Evolutionary conservation across 2,888 invertebrate species (phyloP), one percentile per base, ranked within the genome.

Genomic region (Cosmia pyralina): DNA sequence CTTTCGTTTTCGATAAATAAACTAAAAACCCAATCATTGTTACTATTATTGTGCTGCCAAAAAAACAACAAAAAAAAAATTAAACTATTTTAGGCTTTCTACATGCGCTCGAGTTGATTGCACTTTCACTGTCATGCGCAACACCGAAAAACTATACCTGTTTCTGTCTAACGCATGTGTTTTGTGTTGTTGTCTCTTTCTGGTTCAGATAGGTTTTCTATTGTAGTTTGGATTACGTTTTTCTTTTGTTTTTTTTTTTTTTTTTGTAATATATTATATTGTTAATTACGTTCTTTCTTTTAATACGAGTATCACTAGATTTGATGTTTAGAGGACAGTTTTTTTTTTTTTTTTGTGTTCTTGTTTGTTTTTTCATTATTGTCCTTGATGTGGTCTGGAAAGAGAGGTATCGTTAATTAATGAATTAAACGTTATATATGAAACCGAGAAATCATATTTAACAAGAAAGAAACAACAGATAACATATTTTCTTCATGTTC

Each of bases 1-100:
- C 94, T 93, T 93, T 93, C 94, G 86, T 90, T 93, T 92, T 89
- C 87, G 81, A 84, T 74, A 84, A 89, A 88, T 85, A 89, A 88
- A 90, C 85, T 82, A 81, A 83, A 75, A 77, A 75, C 17, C 6
- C 19, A 81, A 85, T 77, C 82, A 80, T 85, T 88, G 82, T 89
- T 88, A 85, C 85, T 66, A 85, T 90, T 90, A 85, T 90, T 90
- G 88, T 88, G 72, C 75, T 68, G 68, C 71, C 79, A 70, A 85
- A 85, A 89, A 85, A 89, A 89, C 89, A 28, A 85, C 81, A 84
- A 77, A 85, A 83, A 81, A 78, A 79, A 84, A 89, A 87, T 82
- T 75, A 72, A 79, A 75, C 84, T 82, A 82, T 81, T 86, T 83
- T 81, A 74, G 85, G 85, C 90, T 90, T 90, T 90, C 91, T 90